Evolutionary conservation across 1,140 invertebrate genomes (phyloP).

Genomic region (Zophobas morio): DNA sequence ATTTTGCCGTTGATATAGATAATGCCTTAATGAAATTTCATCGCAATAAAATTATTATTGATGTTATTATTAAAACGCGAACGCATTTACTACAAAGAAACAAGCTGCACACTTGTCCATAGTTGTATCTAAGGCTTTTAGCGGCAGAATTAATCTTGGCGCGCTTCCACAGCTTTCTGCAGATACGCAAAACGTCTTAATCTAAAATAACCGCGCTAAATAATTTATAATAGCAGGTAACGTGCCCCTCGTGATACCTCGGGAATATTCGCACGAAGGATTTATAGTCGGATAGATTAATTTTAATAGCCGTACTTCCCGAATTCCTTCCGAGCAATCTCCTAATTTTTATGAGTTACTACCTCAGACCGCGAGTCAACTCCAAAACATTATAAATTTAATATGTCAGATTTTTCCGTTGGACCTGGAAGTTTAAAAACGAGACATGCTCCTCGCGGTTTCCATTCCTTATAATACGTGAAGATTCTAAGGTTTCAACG

Average conservation of each 20-base stretch:
- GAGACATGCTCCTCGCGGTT: conserved; percentile 9
- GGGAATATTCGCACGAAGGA: conserved; percentile 49
- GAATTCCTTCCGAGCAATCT: conserved; percentile 40
- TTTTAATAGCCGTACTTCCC: conserved; percentile 47
- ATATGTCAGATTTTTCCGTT: neutral
- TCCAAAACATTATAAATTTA: conserved; percentile 14
- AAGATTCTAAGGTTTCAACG: conserved; percentile 3
- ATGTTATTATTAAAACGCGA: too few relatives aligned
- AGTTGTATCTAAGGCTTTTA: conserved; percentile 6
- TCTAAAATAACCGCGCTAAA: conserved; percentile 57
- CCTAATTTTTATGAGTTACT: conserved; percentile 38
- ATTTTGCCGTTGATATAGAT: too few relatives aligned
- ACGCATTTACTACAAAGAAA: neutral
- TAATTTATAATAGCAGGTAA: conserved; percentile 57
- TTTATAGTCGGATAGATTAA: conserved; percentile 52
- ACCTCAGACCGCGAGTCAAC: conserved; percentile 16
- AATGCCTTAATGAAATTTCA: too few relatives aligned
- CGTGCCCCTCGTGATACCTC: conserved; percentile 48
- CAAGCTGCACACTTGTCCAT: conserved; percentile 3
- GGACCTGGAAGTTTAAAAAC: neutral
- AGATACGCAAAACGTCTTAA: conserved; percentile 55
- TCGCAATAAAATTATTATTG: too few relatives aligned
- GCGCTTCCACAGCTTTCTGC: conserved; percentile 37
- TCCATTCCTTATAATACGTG: conserved; percentile 1
- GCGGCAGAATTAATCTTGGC: conserved; percentile 28